Conservation (phyloP, 2,888 invertebrate genomes). For the Leucophenga montana region DNA sequence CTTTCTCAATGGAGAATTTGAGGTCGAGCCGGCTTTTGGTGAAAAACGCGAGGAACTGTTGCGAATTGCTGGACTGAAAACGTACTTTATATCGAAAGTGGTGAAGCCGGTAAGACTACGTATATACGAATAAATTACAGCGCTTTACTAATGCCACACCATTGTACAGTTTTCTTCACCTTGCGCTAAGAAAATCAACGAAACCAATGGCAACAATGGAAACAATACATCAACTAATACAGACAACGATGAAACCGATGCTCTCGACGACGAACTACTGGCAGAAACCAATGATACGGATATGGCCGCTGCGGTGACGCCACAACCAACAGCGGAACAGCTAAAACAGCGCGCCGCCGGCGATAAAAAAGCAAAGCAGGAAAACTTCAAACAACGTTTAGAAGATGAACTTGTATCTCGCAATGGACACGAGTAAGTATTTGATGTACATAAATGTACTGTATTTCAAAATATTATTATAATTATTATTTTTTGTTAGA, state of each 20-base stretch:
- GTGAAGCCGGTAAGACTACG: slow-evolving; percentile 87
- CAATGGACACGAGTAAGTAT: slow-evolving; percentile 84
- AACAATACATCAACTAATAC: slow-evolving; percentile 49
- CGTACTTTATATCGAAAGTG: slow-evolving; percentile 91
- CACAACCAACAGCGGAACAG: slow-evolving; percentile 4
- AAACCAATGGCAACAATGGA: slow-evolving; percentile 48
- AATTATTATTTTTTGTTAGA: slow-evolving; percentile 40
- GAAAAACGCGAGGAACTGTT: slow-evolving; percentile 93
- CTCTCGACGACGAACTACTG: slow-evolving; percentile 63
- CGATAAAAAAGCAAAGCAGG: slow-evolving; percentile 72
- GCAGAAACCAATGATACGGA: slow-evolving; percentile 44
- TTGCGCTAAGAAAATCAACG: slow-evolving; percentile 64
- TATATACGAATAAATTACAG: no score
- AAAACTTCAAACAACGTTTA: slow-evolving; percentile 86
- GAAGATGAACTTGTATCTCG: slow-evolving; percentile 88
- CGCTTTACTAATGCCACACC: not conserved
- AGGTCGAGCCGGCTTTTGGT: slow-evolving; percentile 92
- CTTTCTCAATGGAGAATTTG: slow-evolving; percentile 91
- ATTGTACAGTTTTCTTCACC: slow-evolving; percentile 69
- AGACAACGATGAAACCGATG: slow-evolving; percentile 49
- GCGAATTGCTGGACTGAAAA: slow-evolving; percentile 89
- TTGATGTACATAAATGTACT: not conserved
- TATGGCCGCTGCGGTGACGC: not conserved
- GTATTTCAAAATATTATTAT: not conserved
- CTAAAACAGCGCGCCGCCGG: slow-evolving; percentile 48